Percentiles rank a stretch among this genome's conserved stretches.
Conservation (phyloP, 1,140 invertebrate genomes). For the Asobara japonica region DNA sequence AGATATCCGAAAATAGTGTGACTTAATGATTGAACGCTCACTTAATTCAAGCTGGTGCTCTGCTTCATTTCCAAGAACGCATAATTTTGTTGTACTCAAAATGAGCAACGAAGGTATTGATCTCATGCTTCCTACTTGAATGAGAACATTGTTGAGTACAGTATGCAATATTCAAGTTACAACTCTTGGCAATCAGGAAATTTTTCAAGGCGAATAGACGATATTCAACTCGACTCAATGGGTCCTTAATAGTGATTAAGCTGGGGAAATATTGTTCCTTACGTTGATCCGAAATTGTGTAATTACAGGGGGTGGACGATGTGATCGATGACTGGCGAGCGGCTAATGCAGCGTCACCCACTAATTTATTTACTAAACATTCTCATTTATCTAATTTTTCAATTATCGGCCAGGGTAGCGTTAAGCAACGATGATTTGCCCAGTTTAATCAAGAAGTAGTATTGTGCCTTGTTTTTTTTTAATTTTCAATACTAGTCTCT, state of each 20-base stretch:
- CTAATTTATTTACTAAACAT: slow-evolving; percentile 38
- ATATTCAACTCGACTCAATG: background rate
- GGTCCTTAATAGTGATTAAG: slow-evolving; percentile 41
- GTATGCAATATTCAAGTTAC: too few species aligned
- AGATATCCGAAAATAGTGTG: too few species aligned
- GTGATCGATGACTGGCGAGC: slow-evolving; percentile 49
- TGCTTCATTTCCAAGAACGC: background rate
- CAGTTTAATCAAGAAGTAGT: slow-evolving; percentile 53
- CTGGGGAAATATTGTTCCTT: slow-evolving; percentile 65
- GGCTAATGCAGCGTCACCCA: slow-evolving; percentile 43
- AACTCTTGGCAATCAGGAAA: too few species aligned
- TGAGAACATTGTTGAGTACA: too few species aligned
- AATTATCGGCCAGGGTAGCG: slow-evolving; percentile 42
- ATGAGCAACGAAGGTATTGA: too few species aligned
- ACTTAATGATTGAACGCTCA: too few species aligned
- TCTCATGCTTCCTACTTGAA: too few species aligned
- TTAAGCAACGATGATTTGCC: slow-evolving; percentile 65
- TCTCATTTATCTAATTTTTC: background rate
- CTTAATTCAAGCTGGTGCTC: too few species aligned
- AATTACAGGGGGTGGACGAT: slow-evolving; percentile 55
- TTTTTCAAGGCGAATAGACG: too few species aligned
- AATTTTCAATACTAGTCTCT: background rate
- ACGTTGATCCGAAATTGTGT: slow-evolving; percentile 48
- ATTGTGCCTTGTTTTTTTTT: too few species aligned
- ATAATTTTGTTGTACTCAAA: too few species aligned